phyloP scores from a whole-genome alignment of 2,888 invertebrate species.

The Halocaridina rubra region DNA sequence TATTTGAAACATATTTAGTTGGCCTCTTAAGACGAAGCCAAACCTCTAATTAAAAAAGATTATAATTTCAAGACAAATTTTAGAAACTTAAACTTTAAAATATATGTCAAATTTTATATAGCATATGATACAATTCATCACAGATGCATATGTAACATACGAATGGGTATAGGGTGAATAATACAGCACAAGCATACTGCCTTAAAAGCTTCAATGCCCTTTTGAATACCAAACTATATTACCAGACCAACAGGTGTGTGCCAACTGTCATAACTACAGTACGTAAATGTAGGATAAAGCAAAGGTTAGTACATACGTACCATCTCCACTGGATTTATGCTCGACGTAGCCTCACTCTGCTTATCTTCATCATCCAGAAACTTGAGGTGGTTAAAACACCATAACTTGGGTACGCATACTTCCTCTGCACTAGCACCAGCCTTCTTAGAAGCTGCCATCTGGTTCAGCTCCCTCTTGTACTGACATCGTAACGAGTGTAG shows the following conservation, averaged over 20 bases:
- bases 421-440: neutral
- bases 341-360: neutral
- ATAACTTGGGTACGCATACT: neutral
- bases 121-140: too few relatives aligned
- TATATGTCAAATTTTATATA: too few relatives aligned
- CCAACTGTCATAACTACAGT: neutral
- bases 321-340: neutral
- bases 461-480: neutral
- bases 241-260: neutral
- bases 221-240: neutral
- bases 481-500: neutral
- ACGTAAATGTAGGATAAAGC: neutral
- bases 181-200: too few relatives aligned
- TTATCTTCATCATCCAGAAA: neutral
- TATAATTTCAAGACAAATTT: too few relatives aligned
- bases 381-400: neutral
- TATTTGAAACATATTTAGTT: too few relatives aligned
- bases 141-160: too few relatives aligned
- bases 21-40: too few relatives aligned
- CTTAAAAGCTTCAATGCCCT: too few relatives aligned
- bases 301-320: neutral
- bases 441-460: neutral
- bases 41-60: too few relatives aligned
- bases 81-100: too few relatives aligned
- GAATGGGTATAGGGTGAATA: too few relatives aligned